Percentiles rank a stretch among this genome's conserved stretches.
phyloP scores from a whole-genome alignment of 2,113 vertebrate genomes.

The Tyto alba region DNA sequence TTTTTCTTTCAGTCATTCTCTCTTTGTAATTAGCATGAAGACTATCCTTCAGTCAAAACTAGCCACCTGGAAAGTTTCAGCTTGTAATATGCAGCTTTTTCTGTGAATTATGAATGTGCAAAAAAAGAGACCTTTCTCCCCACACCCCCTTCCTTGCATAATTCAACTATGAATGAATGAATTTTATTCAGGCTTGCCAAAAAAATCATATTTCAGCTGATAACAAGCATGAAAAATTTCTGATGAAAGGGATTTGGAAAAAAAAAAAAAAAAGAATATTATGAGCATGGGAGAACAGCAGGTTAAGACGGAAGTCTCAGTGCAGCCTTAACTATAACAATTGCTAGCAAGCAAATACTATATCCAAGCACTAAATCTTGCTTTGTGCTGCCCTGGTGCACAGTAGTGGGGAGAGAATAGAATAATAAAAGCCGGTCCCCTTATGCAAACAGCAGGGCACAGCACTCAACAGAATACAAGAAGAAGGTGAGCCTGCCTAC shows the following conservation, averaged over 20 bases:
- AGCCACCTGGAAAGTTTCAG: conserved; percentile 64
- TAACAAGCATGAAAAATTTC: conserved; percentile 44
- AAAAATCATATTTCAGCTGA: conserved; percentile 23
- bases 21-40: conserved; percentile 56
- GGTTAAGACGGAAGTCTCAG: conserved; percentile 17
- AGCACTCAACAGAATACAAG: conserved; percentile 5
- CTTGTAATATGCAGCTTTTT: conserved; percentile 57
- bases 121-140: conserved; percentile 41
- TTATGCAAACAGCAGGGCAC: conserved; percentile 44
- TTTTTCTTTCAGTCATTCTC: conserved; percentile 44
- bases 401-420: conserved; percentile 16
- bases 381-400: conserved; percentile 47
- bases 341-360: conserved; percentile 31
- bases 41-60: conserved; percentile 59
- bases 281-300: conserved; percentile 9
- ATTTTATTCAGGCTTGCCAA: conserved; percentile 39
- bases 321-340: conserved; percentile 22
- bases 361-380: conserved; percentile 32
- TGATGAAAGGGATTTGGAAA: not conserved
- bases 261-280: not conserved
- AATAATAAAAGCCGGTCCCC: conserved; percentile 3
- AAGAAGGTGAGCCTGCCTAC: conserved; percentile 25
- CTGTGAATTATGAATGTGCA: conserved; percentile 45
- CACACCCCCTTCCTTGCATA: conserved; percentile 28
- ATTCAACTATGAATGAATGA: conserved; percentile 51